Evolutionary conservation across 2,888 invertebrate species (phyloP), one percentile per base, ranked within the genome.

Genomic region (Ennomos quercinarius): DNA sequence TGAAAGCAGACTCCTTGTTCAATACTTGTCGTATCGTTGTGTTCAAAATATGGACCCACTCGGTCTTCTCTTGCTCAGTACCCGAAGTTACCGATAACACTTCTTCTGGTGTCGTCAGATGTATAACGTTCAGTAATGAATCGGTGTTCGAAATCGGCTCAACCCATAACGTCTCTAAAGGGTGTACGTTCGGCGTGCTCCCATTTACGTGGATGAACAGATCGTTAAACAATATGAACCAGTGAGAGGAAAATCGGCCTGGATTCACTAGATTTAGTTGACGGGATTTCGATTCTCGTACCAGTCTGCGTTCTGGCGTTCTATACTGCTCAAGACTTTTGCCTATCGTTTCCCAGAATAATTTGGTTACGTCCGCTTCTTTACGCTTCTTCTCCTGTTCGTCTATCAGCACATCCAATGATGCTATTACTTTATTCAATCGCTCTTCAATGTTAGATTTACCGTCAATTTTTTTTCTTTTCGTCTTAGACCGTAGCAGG

Each of bases 201-300:
- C 96, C 95, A 73, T 93, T 93, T 34, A 96, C 90, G 76, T 97
- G 97, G 56, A 97, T 94, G 64, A 98, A 95, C 55, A 96, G 90
- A 83, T 98, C 98, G 56, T 95, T 96, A 76, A 98, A 95, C 49
- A 98, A 89, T 68, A 98, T 94, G 74, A 98, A 97, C 93, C 95
- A 95, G 74, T 97, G 96, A 0, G 95, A 95, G 5, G 96, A 95
- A 81, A 97, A 96, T 64, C 96, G 93, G 17, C 96, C 95, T 35
- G 95, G 95, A 75, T 95, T 95, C 4, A 94, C 91, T 61, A 97
- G 87, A 66, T 94, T 94, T 2, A 98, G 83, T 0, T 95, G 95
- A 66, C 95, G 93, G 8, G 94, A 92, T 70, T 95, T 95, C 1
- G 97, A 97, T 72, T 97, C 97, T 57, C 96, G 91, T 52, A 98